Evolutionary conservation across 2,113 vertebrate species (phyloP), one percentile per base, ranked within the genome.

Genomic region (Panthera tigris): DNA sequence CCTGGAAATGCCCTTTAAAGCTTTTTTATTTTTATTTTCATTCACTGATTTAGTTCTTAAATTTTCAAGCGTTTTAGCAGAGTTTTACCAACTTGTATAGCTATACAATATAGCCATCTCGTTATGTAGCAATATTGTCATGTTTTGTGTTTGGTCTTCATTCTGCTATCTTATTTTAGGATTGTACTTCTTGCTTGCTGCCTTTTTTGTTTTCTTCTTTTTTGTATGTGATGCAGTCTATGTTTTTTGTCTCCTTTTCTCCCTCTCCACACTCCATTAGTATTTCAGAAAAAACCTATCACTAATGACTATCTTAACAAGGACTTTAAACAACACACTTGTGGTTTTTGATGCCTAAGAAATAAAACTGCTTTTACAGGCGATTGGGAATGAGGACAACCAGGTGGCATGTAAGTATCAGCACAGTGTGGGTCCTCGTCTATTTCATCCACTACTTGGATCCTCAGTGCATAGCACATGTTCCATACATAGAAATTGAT

Each of bases 131-230:
- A 61, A 68, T 68, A 33, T 36, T 69, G 68, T 76, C 33, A 48
- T 27, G 7, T 68, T 50, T 91, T 82, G 27, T 33, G 1, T 93
- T 76, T 80, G 27, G 50, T 61, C 61, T 76, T 50, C 9, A 78
- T 88, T 89, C 76, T 92, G 83, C 27, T 33, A 48, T 87, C 25
- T 45, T 80, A 80, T 66, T 82, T 94, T 92, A 88, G n/a, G 33
- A 57, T 76, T 87, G 69, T 74, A 76, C 12, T 83, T 88, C 33
- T 88, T 61, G 33, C 69, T 63, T 61, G 7, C 27, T 84, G 4
- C 39, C 19, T n/a, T 73, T 85, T 79, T 81, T 11, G 2, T 61
- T 80, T 87, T 57, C 29, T 69, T 41, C 36, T 68, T 82, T 78
- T 18, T 63, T 27, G 0, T 61, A 27, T 65, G 50, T 55, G 52